Percentiles rank a stretch among this genome's conserved stretches.
These are phyloP conservation scores for Mus caroli DNA, from an alignment of 2,797 vertebrate genomes.

Conservation along the genomic window DNA sequence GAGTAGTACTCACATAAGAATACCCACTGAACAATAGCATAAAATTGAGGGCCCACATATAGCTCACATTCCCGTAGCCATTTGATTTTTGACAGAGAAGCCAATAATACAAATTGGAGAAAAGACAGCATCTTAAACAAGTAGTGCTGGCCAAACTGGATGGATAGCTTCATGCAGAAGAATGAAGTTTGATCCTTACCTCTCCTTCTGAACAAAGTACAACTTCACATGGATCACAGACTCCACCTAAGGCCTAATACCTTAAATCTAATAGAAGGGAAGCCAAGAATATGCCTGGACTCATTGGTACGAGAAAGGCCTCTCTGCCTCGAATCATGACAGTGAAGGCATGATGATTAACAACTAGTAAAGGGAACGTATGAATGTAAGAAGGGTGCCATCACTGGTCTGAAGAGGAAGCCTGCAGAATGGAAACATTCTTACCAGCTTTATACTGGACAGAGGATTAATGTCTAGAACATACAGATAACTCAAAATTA, in stretches of 20 bases:
- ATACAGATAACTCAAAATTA: background rate
- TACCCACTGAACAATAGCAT: background rate
- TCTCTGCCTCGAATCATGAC: background rate
- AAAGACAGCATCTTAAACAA: background rate
- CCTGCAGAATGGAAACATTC: background rate
- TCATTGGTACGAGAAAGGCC: background rate
- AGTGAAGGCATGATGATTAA: background rate
- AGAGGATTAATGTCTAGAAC: background rate
- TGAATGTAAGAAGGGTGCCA: background rate
- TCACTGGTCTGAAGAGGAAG: background rate
- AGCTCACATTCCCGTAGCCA: background rate
- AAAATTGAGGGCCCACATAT: background rate
- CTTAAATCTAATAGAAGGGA: background rate
- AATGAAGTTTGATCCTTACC: background rate
- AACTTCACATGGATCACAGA: background rate
- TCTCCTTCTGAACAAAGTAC: background rate
- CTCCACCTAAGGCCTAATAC: background rate
- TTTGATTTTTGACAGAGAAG: background rate
- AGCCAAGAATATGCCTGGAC: background rate
- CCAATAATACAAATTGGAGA: background rate
- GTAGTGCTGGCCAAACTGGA: background rate
- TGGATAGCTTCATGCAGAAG: background rate
- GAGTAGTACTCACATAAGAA: background rate
- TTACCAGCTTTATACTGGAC: background rate
- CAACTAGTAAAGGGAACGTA: background rate